phyloP scores from a whole-genome alignment of 2,113 vertebrate genomes.

The Microcebus ravelobensis region DNA sequence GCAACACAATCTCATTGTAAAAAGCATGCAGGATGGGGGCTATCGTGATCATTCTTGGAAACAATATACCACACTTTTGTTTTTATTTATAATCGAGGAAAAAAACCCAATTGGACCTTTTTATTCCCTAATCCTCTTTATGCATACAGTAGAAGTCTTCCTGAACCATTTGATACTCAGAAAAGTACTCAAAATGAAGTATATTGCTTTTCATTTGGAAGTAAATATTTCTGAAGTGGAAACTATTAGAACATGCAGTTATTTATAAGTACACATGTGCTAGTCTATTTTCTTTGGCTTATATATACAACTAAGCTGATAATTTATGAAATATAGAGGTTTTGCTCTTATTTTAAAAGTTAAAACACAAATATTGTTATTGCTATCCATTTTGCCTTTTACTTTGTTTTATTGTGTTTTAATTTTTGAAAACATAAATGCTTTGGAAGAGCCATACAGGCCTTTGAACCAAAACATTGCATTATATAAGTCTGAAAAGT shows the following conservation, averaged over 20 bases:
- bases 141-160: neutral
- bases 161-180: neutral
- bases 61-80: neutral
- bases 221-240: slow-evolving; percentile 40
- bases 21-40: neutral
- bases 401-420: neutral
- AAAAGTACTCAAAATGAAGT: slow-evolving; percentile 48
- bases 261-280: neutral
- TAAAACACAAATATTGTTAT: neutral
- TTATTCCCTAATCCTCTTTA: slow-evolving; percentile 10
- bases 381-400: neutral
- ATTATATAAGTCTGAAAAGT: slow-evolving; percentile 46
- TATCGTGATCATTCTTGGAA: neutral
- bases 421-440: slow-evolving; percentile 54
- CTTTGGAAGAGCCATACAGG: slow-evolving; percentile 10
- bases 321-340: neutral
- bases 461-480: slow-evolving; percentile 53
- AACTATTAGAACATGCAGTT: neutral
- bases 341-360: neutral
- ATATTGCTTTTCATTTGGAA: neutral
- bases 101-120: neutral
- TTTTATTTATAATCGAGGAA: neutral
- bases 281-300: neutral
- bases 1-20: neutral
- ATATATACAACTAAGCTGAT: neutral